Evolutionary conservation across 2,797 vertebrate genomes (phyloP), one percentile per base, ranked within the genome.

Genomic region (Valencia hispanica): DNA sequence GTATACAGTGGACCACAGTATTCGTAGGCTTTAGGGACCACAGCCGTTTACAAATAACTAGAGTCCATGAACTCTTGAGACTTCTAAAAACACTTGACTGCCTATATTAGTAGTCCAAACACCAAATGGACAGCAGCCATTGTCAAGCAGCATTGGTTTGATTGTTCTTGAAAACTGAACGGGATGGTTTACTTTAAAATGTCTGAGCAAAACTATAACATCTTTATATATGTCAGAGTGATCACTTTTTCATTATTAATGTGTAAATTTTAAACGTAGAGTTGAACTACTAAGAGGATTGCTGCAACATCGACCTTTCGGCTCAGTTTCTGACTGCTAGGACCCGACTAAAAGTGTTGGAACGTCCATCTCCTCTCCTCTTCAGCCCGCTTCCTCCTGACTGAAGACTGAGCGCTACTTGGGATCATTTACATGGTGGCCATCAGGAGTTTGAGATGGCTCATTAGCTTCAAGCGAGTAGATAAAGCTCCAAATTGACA

Each of bases 401-500:
- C 81, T 78, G 90, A 82, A 87, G 87, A 84, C 84, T 68, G 73
- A 83, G 81, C 78, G 86, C 87, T 84, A 72, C 81, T 89, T 86
- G 79, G 87, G 79, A 88, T 83, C 81, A 86, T 91, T 91, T 83
- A 87, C 84, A 81, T 86, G 85, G 74, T 63, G 84, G 83, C 81
- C 83, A 80, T 84, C 79, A 84, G 70, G 82, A 84, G 57, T 86
- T 85, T 75, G 72, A 68, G 90, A 84, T 82, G 88, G 79, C 87
- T 92, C 91, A 89, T 92, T 92, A 92, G 80, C 81, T 72, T 80
- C 81, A 57, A 73, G 86, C 73, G 20, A 90, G 84, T 89, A 90
- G 86, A 88, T 91, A 91, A 91, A 86, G 83, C 85, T 89, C 85
- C 89, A 93, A 94, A 89, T 90, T 95, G 96, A 95, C 94, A 95